Base-by-base conservation (phyloP, 2,797 vertebrate species). In the Anguilla marmorata region DNA sequence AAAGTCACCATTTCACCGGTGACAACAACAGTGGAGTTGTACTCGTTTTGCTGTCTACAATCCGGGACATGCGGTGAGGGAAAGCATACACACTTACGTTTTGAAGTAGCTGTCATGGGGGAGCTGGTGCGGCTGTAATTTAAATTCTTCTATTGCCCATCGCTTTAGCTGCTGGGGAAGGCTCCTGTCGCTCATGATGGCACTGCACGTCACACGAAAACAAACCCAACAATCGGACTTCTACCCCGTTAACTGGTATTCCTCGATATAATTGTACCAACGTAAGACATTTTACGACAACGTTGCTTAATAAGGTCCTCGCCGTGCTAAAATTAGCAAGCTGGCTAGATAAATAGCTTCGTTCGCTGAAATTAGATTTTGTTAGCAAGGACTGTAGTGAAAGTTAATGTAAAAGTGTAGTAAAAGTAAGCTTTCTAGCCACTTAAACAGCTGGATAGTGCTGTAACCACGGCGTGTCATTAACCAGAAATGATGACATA, bases 141-240 rank as follows among this genome's bases (percentile, higher is more conserved):
- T 92, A 86, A 97, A 96, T 90, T 97, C 96, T 6, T 96, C 95
- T 41, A 92, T 93, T 0, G 93, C 95, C 96, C 96, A 97, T 0
- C 93, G 94, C 87, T 95, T 96, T 89, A 97, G 83, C 50, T 96
- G 94, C 89, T 91, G 92, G 1, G 94, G 91, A 8, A 96, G 92
- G 85, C 89, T 95, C 85, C 90, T 88, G 88, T 94, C 93, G 84
- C 94, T 91, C 96, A 96, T 96, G 80, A 89, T 80, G 21, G 19
- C 41, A 45, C 37, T 24, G 54, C n/a, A 66, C 19, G 8, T 30
- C 27, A 56, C 50, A 84, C 11, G 27, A 56, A 24, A 33, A 56
- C 33, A 3, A 87, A 82, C n/a, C 14, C 0, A 72, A 2, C n/a
- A n/a, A 83, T 63, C 21, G 83, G 33, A 48, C 37, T 79, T 16